Percentiles rank a stretch among this genome's conserved stretches.
phyloP scores from a whole-genome alignment of 2,797 vertebrate genomes.

The Danio albolineatus region DNA sequence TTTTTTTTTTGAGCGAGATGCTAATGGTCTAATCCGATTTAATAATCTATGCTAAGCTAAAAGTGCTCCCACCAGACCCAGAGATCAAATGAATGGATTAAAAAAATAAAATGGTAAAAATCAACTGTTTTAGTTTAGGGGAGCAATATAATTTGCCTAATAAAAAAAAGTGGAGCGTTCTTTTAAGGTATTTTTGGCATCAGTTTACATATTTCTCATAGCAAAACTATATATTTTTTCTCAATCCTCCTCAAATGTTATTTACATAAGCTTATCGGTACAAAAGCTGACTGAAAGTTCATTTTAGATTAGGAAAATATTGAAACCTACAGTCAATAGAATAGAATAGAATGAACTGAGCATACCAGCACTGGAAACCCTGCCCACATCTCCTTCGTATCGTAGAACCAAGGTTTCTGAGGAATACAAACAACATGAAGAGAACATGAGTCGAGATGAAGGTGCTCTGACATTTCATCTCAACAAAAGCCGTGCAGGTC shows the following conservation, averaged over 20 bases:
- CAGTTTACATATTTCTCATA: slow-evolving; percentile 7
- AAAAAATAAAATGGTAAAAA: no score
- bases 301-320: background rate
- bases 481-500: slow-evolving; percentile 7
- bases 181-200: background rate
- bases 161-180: background rate
- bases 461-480: slow-evolving; percentile 21
- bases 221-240: slow-evolving; percentile 10
- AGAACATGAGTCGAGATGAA: background rate
- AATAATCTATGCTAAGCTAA: no score
- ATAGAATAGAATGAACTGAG: background rate
- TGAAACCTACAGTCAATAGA: background rate
- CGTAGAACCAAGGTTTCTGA: slow-evolving; percentile 94
- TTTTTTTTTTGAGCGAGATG: no score
- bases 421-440: slow-evolving; percentile 20
- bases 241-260: background rate
- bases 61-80: no score
- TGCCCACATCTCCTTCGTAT: slow-evolving; percentile 87
- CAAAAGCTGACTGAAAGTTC: background rate
- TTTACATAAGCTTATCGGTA: background rate
- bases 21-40: no score
- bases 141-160: background rate
- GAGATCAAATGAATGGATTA: no score
- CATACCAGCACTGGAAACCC: slow-evolving; percentile 91
- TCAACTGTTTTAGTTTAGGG: no score